Base-by-base conservation (phyloP, 2,113 vertebrate species). In the Channa maculata region DNA sequence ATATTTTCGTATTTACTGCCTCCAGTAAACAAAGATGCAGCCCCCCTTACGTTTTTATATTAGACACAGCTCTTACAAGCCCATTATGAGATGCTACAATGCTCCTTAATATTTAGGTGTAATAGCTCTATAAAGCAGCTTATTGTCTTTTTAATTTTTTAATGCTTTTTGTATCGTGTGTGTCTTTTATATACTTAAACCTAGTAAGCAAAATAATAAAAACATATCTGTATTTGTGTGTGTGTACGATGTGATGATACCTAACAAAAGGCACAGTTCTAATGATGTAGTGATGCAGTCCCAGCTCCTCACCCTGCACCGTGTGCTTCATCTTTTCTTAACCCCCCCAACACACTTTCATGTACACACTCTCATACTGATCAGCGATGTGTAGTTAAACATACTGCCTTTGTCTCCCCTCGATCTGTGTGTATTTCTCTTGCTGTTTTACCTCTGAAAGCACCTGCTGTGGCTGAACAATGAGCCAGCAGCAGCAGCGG, bases 381-480 rank as follows among this genome's bases (percentile, higher is more conserved):
- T 65, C 61, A 69, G 7, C 44, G 9, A 59, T 80, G 67, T 50
- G 50, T 41, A 58, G 65, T 49, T 65, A 51, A 63, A 72, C 24
- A 33, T 24, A 12, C 11, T 15, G 62, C 36, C 65, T 64, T 57
- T 66, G 67, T 83, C 36, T 84, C 24, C 43, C 3, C 14, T 55
- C 44, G 65, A 65, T 51, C 45, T 53, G 63, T 57, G 36, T 60
- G 34, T 38, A 8, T 71, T 57, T 15, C 43, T 63, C 43, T 61
- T 36, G 33, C 68, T 52, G 52, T 70, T 50, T 60, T 50, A 76
- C 55, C 34, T 72, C 67, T 57, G 15, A 75, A 80, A 69, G 37
- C 45, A 45, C 8, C 81, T 11, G 73, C 74, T 77, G 60, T 79
- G 75, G 87, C 78, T 86, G 79, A 85, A 70, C 89, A 89, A 88